Base-by-base conservation (phyloP, 2,888 invertebrate species). In the Melieria crassipennis region DNA sequence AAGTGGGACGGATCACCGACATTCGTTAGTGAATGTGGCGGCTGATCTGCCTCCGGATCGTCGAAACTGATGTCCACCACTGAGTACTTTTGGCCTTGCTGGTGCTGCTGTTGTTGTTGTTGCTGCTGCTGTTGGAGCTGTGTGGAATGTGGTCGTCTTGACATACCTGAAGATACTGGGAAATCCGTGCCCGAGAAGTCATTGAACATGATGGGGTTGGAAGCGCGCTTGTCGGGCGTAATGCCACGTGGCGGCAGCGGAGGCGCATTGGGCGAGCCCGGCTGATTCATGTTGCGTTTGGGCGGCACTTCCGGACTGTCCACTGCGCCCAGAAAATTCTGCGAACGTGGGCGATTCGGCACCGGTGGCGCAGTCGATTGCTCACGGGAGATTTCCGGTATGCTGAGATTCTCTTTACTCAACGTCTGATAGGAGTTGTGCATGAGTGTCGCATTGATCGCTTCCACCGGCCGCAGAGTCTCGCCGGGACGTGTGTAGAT, bases 241-340 rank as follows among this genome's bases (percentile, higher is more conserved):
- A 92, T 92, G 7, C 94, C 93, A 73, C 95, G 88, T 0, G 95
- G 95, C 4, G 95, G 95, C 70, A 95, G 83, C 0, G 95, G 95
- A 16, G 94, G 94, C 0, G 94, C 94, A 77, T 70, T 90, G 87
- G 75, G 87, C 5, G 89, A 89, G 7, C 86, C 79, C 0, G 76
- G 66, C 4, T 78, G 75, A 67, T 76, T 69, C 75, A 86, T 84
- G 16, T 87, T 88, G 56, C 88, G 87, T 81, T 86, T 89, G 5
- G 89, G 89, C 13, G 89, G 89, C 73, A 89, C 85, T 73, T 87
- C 87, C 0, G 87, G 87, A 63, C 86, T 86, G 58, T 87, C 87
- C 52, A 81, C 80, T 16, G 79, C 75, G 1, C 77, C 86, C 4
- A 87, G 87, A 76, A 89, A 91, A 30, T 90, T 90, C 65, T 90